Percentiles rank a stretch among this genome's conserved stretches.
Conservation (phyloP, 1,140 invertebrate genomes). For the Heliconius melpomene region DNA sequence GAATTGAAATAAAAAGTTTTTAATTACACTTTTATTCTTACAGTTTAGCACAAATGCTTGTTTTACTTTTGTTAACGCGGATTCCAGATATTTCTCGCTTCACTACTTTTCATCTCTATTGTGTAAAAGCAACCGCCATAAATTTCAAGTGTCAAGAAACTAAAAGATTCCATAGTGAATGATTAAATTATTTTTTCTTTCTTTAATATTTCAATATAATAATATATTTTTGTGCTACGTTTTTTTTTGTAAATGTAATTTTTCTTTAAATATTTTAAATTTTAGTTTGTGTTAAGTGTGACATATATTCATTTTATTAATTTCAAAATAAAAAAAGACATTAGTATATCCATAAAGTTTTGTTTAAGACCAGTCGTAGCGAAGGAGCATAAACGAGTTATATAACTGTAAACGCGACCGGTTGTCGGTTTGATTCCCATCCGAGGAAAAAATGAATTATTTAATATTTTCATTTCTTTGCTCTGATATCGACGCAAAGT, state of each 20-base stretch:
- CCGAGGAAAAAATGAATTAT: no score
- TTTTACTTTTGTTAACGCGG: slow-evolving; percentile 34
- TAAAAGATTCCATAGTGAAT: slow-evolving; percentile 44
- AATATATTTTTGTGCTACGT: background rate
- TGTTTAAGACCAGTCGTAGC: no score
- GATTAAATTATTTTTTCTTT: slow-evolving; percentile 35
- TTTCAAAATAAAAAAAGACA: background rate
- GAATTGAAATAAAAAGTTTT: slow-evolving; percentile 20
- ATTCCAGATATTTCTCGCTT: slow-evolving; percentile 39
- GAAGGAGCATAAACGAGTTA: no score
- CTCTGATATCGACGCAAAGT: no score
- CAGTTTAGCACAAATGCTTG: slow-evolving; percentile 24
- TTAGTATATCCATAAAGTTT: no score
- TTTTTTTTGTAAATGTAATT: background rate
- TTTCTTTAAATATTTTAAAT: background rate
- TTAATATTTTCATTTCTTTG: no score
- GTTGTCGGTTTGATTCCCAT: no score
- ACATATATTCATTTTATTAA: background rate
- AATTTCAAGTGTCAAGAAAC: slow-evolving; percentile 50
- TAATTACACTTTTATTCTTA: slow-evolving; percentile 30
- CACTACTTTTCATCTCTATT: slow-evolving; percentile 45
- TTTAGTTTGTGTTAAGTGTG: background rate
- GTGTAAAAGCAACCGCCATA: slow-evolving; percentile 49
- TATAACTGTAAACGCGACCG: no score
- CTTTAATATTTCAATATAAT: slow-evolving; percentile 6